Conservation (phyloP, 1,140 invertebrate genomes). For the Pomacea maculata region DNA sequence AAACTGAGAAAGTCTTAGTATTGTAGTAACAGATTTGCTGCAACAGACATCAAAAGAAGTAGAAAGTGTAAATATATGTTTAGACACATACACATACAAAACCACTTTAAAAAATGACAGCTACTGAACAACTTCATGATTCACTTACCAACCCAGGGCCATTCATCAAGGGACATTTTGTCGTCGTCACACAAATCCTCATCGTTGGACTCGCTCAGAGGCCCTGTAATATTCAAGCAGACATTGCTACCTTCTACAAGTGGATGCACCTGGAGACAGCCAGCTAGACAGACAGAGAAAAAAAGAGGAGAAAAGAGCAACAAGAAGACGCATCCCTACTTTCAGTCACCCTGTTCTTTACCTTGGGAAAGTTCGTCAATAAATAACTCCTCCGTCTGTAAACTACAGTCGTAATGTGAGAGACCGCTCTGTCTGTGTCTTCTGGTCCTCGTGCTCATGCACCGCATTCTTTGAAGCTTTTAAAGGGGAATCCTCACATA, state of each 20-base stretch:
- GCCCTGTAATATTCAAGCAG: constrained; percentile 25
- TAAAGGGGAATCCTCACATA: no score
- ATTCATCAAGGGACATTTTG: constrained; percentile 36
- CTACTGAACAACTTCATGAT: no score
- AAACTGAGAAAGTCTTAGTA: not conserved
- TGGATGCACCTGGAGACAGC: not conserved
- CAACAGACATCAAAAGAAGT: not conserved
- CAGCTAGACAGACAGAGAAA: not conserved
- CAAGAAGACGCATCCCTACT: not conserved
- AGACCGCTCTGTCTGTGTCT: no score
- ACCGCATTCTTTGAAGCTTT: no score
- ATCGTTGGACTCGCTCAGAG: constrained; percentile 39
- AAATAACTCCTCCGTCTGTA: no score
- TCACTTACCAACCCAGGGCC: constrained; percentile 47
- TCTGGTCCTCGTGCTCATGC: no score
- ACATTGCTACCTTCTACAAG: not conserved
- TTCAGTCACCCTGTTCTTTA: no score
- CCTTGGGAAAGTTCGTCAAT: no score
- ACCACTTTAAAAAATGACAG: no score
- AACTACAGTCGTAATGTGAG: no score
- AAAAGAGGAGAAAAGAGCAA: not conserved
- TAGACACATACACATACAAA: no score
- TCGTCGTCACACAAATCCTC: constrained; percentile 40
- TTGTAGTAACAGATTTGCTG: not conserved
- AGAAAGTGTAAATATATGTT: no score